phyloP scores from a whole-genome alignment of 2,797 vertebrate species.

The Yasuhikotakia modesta region DNA sequence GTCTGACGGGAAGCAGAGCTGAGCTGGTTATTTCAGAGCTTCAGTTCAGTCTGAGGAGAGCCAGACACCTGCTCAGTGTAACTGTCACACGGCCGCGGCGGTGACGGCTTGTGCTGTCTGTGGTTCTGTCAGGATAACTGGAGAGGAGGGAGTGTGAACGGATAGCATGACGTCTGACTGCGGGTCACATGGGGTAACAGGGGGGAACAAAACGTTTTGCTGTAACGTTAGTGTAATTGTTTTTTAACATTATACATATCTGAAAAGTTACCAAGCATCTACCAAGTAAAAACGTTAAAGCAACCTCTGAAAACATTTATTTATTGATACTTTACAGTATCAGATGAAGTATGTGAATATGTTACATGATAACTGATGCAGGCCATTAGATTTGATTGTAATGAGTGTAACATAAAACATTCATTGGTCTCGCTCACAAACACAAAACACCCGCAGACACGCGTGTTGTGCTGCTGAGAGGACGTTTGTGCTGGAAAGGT shows the following conservation, averaged over 20 bases:
- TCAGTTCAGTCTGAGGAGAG: not conserved
- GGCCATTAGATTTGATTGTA: not conserved
- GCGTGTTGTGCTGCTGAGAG: not conserved
- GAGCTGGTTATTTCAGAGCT: not conserved
- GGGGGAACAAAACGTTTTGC: not conserved
- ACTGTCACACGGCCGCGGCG: not conserved
- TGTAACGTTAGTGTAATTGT: no score
- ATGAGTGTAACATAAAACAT: not conserved
- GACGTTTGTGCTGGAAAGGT: conserved; percentile 11
- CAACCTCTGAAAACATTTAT: not conserved
- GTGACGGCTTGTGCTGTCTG: not conserved
- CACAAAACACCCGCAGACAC: not conserved
- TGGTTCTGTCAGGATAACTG: not conserved
- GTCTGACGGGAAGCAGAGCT: conserved; percentile 12
- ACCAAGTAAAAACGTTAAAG: no score
- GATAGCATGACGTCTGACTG: not conserved
- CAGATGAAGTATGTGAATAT: not conserved
- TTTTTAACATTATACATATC: no score
- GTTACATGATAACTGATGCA: no score
- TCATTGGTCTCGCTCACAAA: not conserved
- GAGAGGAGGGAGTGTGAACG: conserved; percentile 8
- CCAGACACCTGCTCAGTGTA: not conserved
- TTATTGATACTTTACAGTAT: not conserved
- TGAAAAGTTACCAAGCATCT: no score
- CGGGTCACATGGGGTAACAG: conserved; percentile 3